Conservation (phyloP, 92 coral and sea anemone genomes). For the Epizoanthus illoricatus region DNA sequence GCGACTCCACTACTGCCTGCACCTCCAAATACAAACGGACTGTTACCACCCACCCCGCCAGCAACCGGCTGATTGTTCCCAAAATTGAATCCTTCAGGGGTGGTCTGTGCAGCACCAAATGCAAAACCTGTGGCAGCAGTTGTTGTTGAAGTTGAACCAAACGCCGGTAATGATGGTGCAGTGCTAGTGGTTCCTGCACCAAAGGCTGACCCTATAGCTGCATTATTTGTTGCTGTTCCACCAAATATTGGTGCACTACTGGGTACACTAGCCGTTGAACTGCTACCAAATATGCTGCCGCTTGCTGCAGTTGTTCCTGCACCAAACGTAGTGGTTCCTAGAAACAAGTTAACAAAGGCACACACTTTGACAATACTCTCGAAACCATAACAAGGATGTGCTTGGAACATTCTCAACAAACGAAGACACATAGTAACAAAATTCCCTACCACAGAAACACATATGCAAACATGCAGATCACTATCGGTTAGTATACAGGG, state of each 20-base stretch:
- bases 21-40: slow-evolving; percentile 36
- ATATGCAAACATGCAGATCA: too few relatives aligned
- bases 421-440: too few relatives aligned
- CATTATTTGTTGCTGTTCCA: neutral
- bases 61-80: slow-evolving; percentile 2
- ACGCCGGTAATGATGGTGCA: slow-evolving; percentile 1
- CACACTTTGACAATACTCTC: neutral
- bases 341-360: neutral
- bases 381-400: neutral
- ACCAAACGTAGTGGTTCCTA: slow-evolving; percentile 4
- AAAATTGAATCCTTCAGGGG: slow-evolving; percentile 24
- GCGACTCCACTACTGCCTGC: neutral
- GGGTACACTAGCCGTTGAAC: slow-evolving; percentile 9
- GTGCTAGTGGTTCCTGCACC: neutral
- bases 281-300: neutral
- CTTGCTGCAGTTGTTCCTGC: slow-evolving; percentile 5
- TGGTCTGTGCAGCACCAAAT: slow-evolving; percentile 14
- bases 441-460: too few relatives aligned
- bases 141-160: slow-evolving; percentile 16
- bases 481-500: too few relatives aligned
- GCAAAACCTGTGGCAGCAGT: neutral
- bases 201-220: neutral
- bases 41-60: neutral
- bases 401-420: too few relatives aligned
- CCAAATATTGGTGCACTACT: slow-evolving; percentile 6